A percentile compares a stretch with the other conserved stretches of the same genome.
phyloP scores from a whole-genome alignment of 92 coral and sea anemone species.

The Parazoanthus swiftii region DNA sequence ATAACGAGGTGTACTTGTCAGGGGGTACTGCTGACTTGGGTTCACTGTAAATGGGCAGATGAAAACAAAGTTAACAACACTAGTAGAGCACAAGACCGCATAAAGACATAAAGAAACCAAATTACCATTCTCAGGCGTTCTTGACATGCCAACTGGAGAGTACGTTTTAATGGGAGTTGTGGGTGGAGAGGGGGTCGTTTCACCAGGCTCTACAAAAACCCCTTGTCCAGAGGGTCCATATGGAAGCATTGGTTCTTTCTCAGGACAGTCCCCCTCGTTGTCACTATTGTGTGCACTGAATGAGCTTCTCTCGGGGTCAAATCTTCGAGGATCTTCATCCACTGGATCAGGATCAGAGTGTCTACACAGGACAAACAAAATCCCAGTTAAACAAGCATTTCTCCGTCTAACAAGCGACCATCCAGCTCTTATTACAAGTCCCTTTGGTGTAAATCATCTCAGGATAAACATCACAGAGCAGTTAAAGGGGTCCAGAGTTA shows the following conservation, averaged over 20 bases:
- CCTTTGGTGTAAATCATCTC: no score
- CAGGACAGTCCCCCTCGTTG: slow-evolving; percentile 54
- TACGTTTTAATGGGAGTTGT: slow-evolving; percentile 59
- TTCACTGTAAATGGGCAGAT: neutral
- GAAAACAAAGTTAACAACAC: no score
- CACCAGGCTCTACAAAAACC: slow-evolving; percentile 52
- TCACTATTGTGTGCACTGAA: slow-evolving; percentile 73
- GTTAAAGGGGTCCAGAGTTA: no score
- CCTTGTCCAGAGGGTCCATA: slow-evolving; percentile 44
- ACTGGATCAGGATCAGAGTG: slow-evolving; percentile 69
- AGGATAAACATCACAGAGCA: no score
- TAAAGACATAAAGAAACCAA: neutral
- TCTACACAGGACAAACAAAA: slow-evolving; percentile 32
- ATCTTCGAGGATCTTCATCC: slow-evolving; percentile 55
- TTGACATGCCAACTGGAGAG: slow-evolving; percentile 59
- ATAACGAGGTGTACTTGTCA: slow-evolving; percentile 76
- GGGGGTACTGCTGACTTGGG: slow-evolving; percentile 46
- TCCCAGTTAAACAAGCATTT: neutral
- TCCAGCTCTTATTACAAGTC: neutral
- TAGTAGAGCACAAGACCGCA: neutral
- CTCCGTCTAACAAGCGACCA: neutral
- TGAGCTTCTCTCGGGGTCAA: slow-evolving; percentile 73
- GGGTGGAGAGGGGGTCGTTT: slow-evolving; percentile 69
- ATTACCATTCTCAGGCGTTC: slow-evolving; percentile 73
- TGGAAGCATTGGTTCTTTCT: slow-evolving; percentile 69